phyloP scores from a whole-genome alignment of 2,113 vertebrate genomes.

The Lamprologus sp. region DNA sequence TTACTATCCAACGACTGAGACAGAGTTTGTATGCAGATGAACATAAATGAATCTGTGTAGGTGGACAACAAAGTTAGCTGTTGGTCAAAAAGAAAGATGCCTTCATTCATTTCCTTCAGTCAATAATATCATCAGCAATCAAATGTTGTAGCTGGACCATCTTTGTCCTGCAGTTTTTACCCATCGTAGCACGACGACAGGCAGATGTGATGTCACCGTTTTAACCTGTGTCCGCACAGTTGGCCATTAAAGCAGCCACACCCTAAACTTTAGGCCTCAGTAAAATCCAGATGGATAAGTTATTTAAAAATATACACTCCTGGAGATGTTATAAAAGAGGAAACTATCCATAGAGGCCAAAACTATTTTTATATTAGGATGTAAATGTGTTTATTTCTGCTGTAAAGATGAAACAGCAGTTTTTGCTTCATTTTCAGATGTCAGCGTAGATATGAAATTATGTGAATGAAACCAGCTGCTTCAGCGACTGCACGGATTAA shows the following conservation, averaged over 20 bases:
- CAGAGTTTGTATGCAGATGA: not conserved
- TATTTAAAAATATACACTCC: not conserved
- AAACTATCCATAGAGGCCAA: not conserved
- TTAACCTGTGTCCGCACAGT: fast-evolving
- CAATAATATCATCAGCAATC: not conserved
- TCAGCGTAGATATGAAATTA: not conserved
- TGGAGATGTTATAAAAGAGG: not conserved
- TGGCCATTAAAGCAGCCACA: not conserved
- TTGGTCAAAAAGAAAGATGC: not conserved
- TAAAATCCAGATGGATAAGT: not conserved
- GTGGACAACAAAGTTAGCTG: not conserved
- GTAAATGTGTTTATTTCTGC: not conserved
- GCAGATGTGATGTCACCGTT: not conserved
- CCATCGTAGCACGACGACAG: not conserved
- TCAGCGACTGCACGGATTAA: not conserved
- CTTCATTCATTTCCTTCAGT: not conserved
- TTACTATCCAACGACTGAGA: not conserved
- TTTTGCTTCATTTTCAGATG: not conserved
- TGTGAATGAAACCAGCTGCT: not conserved
- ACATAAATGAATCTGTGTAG: not conserved
- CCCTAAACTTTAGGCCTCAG: not conserved
- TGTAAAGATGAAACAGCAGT: not conserved
- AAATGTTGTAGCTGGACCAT: not conserved
- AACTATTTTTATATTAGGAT: not conserved
- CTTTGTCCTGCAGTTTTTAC: not conserved